Evolutionary conservation across 2,888 invertebrate species (phyloP), one percentile per base, ranked within the genome.

Genomic region (Chydorus sphaericus): DNA sequence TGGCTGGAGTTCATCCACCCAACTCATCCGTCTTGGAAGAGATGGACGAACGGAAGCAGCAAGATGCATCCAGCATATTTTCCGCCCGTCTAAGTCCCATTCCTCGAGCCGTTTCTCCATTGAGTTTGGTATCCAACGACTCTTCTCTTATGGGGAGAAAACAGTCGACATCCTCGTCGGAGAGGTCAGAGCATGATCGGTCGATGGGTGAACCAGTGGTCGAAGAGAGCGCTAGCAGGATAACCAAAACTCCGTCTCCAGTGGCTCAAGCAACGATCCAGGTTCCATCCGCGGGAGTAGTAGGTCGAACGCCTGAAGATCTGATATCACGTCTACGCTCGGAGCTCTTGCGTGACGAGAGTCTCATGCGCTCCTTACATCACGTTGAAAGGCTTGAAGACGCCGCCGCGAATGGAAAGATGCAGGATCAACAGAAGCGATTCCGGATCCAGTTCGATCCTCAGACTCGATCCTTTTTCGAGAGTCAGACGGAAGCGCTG

Each of bases 71-170:
- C 50, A 50, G 28, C 20, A n/a, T n/a, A 33, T 50, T 31, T 23
- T 44, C 44, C 44, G 18, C 26, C 26, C 23, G 28, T 20, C n/a
- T 52, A 23, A 52, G 52, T 52, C 52, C 52, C 18, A 52, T 52
- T 36, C 52, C 52, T 11, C 52, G 52, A n/a, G 31, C 36, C 36
- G 36, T 31, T 52, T 52, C 52, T 20, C 52, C 52, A 20, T 26
- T 31, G 36, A 36, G 10, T 23, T 26, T 31, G 30, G 4, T 33
- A 3, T 52, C 52, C 23, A n/a, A n/a, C n/a, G 33, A 52, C 23
- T 51, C 51, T n/a, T 28, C 28, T 11, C 36, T 36, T 1, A 16
- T 16, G 52, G 36, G 52, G 11, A n/a, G 20, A 20, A 52, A 52
- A n/a, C 52, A 44, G 14, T 44, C 44, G 20, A 44, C 44, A 14